phyloP scores from a whole-genome alignment of 2,888 invertebrate species.

The Rugalucina vietnamica region DNA sequence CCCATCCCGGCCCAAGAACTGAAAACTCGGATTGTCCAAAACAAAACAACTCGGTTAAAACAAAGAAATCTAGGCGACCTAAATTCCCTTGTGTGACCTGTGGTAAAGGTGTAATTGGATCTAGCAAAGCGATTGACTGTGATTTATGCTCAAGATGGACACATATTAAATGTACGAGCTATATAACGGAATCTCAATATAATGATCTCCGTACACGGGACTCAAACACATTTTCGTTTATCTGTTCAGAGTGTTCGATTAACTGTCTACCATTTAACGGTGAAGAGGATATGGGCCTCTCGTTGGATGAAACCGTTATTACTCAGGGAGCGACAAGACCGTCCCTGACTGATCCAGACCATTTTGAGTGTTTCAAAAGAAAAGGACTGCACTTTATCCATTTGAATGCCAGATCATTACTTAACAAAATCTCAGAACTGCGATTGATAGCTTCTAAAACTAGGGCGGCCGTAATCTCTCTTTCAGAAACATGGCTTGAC shows the following conservation, averaged over 20 bases:
- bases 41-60: background rate
- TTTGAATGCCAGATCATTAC: background rate
- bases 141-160: background rate
- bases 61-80: background rate
- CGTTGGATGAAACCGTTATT: background rate
- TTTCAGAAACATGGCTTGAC: background rate
- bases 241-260: background rate
- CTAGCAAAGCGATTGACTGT: background rate
- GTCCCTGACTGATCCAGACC: background rate
- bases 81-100: background rate
- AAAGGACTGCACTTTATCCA: slow-evolving; percentile 6
- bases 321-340: background rate
- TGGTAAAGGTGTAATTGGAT: background rate
- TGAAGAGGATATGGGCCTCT: background rate
- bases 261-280: background rate
- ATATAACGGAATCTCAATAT: background rate
- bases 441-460: background rate
- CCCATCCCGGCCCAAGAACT: background rate
- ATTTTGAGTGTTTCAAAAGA: background rate
- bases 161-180: background rate
- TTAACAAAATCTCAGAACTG: background rate
- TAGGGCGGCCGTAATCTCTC: background rate
- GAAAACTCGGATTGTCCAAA: no score
- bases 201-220: background rate
- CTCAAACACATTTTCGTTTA: background rate